Base-by-base conservation (phyloP, 1,140 invertebrate genomes). In the Drosophila leontia region DNA sequence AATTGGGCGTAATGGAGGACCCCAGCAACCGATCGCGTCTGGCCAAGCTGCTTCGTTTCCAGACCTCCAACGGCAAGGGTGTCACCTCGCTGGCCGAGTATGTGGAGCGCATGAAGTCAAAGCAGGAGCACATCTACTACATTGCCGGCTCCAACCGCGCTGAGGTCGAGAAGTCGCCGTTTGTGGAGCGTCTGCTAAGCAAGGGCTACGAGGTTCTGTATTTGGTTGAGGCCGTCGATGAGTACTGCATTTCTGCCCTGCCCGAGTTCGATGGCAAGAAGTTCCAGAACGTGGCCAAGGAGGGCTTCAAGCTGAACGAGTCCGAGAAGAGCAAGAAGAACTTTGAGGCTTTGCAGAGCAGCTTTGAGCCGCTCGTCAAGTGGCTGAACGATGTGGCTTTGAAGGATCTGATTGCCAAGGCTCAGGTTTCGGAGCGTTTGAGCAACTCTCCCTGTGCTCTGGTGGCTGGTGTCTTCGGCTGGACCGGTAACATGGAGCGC, bases 221-320 rank as follows among this genome's bases (percentile, higher is more conserved):
- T 91, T 94, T 99, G 13, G 96, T 96, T 2, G 99, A 99, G 93
- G 98, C 99, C 58, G 98, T 99, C 41, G 99, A 99, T 94, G 99
- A 99, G 93, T 99, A 99, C 93, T 96, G 97, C 76, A 97, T 99
- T 62, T 98, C 98, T 47, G 96, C 98, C 9, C 93, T 99, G 83
- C 98, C 99, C n/a, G 99, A 99, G 93, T 99, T 98, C 93, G 99
- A 99, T 87, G 98, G 98, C 34, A 99, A 99, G 94, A 99, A 99
- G 93, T 99, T 99, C 96, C 98, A 99, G 94, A 99, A 99, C 92
- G 98, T 99, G 37, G 99, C 99, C 68, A 99, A 99, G 93, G 99
- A 99, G 94, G 98, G 99, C 3, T 96, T 99, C 82, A 95, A 96
- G 60, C 92, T 99, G 2, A 96, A 98, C 67, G 98, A 96, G 91